These are phyloP conservation scores for Malurus leucopterus DNA, from an alignment of 2,797 vertebrate species.

Conservation along the genomic window DNA sequence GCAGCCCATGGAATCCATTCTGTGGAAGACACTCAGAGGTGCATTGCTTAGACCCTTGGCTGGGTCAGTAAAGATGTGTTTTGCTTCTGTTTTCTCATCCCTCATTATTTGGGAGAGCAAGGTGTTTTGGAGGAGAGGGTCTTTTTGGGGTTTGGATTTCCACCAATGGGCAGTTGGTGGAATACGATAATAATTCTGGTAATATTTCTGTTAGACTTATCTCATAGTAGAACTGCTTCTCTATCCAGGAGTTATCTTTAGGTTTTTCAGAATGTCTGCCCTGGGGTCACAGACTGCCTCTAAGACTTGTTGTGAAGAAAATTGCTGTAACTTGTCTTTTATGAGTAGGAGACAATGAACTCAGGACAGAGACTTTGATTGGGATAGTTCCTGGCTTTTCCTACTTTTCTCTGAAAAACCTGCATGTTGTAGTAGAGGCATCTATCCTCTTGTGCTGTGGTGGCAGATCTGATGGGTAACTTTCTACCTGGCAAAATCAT, in stretches of 20 bases:
- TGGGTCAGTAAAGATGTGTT: background rate
- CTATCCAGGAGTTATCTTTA: background rate
- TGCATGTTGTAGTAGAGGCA: background rate
- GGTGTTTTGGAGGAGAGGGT: background rate
- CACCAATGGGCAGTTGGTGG: background rate
- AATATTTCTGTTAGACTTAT: background rate
- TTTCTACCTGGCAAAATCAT: background rate
- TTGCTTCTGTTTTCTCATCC: background rate
- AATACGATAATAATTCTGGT: too few species aligned
- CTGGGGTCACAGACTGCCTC: background rate
- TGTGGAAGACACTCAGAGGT: background rate
- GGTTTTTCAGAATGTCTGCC: conserved; percentile 20
- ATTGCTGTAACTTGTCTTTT: background rate
- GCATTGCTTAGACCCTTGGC: background rate
- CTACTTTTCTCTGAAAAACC: background rate
- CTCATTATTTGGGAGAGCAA: background rate
- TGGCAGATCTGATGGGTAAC: background rate
- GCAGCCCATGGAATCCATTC: background rate
- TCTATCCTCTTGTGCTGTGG: background rate
- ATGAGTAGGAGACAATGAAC: background rate
- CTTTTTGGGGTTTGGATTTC: background rate
- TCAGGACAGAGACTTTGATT: background rate
- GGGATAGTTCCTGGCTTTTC: background rate
- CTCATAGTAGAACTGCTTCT: background rate
- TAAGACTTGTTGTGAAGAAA: conserved; percentile 1